Conservation (phyloP, 2,113 vertebrate species). For the Cromileptes altivelis region DNA sequence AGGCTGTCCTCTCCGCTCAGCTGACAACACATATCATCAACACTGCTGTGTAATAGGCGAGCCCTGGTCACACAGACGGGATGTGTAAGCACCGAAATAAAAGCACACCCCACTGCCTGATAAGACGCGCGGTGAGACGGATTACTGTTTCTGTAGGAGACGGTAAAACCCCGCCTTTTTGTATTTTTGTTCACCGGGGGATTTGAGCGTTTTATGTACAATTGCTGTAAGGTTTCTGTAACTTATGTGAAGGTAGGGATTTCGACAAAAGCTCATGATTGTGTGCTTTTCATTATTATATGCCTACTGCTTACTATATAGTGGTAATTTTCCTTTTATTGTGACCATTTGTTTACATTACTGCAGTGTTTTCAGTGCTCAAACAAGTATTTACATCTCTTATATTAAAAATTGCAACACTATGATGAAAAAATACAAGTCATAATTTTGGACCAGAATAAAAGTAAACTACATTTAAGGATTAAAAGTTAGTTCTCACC, state of each 20-base stretch:
- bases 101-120: constrained; percentile 33
- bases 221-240: constrained; percentile 1
- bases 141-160: constrained; percentile 39
- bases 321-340: background rate
- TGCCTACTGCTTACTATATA: background rate
- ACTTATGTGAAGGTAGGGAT: constrained; percentile 42
- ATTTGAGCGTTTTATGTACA: background rate
- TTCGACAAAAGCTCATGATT: background rate
- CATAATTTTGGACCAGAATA: background rate
- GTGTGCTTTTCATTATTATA: background rate
- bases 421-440: background rate
- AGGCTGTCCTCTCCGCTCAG: constrained; percentile 76
- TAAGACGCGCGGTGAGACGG: constrained; percentile 55
- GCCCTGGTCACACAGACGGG: background rate
- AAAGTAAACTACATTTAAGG: too few relatives aligned
- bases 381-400: background rate
- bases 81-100: constrained; percentile 54
- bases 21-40: constrained; percentile 70
- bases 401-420: background rate
- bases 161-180: constrained; percentile 4
- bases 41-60: constrained; percentile 28
- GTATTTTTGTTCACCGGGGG: background rate
- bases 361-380: background rate
- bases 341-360: constrained; percentile 19
- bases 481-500: background rate